Evolutionary conservation across 1,140 invertebrate species (phyloP), one percentile per base, ranked within the genome.

Genomic region (Diorhabda elongata): DNA sequence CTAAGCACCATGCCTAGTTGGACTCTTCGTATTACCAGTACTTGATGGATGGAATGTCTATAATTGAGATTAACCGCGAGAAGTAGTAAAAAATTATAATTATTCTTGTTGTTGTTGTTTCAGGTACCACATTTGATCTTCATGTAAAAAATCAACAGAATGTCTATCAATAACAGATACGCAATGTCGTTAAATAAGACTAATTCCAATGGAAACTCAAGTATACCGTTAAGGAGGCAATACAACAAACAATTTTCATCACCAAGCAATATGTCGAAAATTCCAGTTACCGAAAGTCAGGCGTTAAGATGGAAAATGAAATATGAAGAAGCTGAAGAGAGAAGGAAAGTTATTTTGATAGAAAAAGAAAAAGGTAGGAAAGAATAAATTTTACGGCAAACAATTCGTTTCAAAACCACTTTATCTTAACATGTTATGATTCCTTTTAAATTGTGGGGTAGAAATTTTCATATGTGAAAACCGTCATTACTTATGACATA

Each of bases 311-410:
- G 88, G 88, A 89, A 86, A 80, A 81, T 75, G 45, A 88, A 88
- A 79, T 89, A 84, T 73, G 88, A 90, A 67, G 89, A 91, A 41
- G 84, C 87, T 2, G 89, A 91, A 76, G 84, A 85, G 68, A 86
- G 84, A 71, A 82, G 88, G 76, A 91, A 90, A 81, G 75, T 83
- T 45, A 76, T 89, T 70, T 80, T 90, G 47, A 83, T 88, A 69
- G 87, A 88, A 78, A 86, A 84, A 66, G 88, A 90, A 83, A 87
- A 87, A 85, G 85, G 89, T 90, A 79, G 84, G 84, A 83, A 44
- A 26, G 3, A 8, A 3, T 11, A 42, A 60, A 4, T 3, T 60
- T 60, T 1, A 58, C 26, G 26, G 6, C 2, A 60, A 6, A 60
- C 26, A 26, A 26, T 26, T 26, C 26, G 26, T 26, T 26, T 26